Evolutionary conservation across 2,888 invertebrate species (phyloP).

Genomic region (Sphaeridia pumilis): DNA sequence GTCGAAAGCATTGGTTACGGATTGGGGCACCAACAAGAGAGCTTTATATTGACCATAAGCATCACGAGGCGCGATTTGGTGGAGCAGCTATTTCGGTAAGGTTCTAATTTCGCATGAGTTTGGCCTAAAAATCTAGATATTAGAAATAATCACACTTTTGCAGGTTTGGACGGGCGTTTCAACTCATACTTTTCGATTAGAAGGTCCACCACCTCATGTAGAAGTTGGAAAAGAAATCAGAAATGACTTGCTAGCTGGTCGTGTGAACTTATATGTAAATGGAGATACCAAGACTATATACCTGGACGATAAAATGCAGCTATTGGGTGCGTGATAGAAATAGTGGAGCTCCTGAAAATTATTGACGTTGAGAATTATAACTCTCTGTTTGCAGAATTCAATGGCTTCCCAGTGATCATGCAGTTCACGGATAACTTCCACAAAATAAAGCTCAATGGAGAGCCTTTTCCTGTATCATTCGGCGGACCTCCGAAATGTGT

Average conservation of each 20-base stretch:
- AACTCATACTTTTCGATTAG: constrained; percentile 66
- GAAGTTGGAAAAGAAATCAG: constrained; percentile 68
- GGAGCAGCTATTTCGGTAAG: constrained; percentile 66
- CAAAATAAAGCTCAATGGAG: constrained; percentile 66
- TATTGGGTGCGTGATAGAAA: constrained; percentile 36
- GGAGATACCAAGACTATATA: constrained; percentile 68
- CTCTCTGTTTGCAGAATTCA: constrained; percentile 41
- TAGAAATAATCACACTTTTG: neutral
- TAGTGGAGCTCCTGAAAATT: neutral
- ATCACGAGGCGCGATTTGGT: constrained; percentile 87
- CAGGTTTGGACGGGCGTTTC: too few species aligned
- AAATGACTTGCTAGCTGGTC: constrained; percentile 70
- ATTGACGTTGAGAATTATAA: too few species aligned
- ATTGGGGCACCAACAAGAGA: constrained; percentile 88
- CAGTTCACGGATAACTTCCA: constrained; percentile 67
- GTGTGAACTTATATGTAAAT: constrained; percentile 71
- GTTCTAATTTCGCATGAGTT: too few species aligned
- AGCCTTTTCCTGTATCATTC: constrained; percentile 54
- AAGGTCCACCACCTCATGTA: constrained; percentile 87
- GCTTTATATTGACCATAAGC: constrained; percentile 72
- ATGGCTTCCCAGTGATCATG: constrained; percentile 58
- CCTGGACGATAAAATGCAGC: constrained; percentile 70
- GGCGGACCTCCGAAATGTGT: constrained; percentile 73
- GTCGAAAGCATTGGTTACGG: constrained; percentile 53
- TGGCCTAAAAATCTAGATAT: neutral